Percentiles rank a stretch among this genome's conserved stretches.
phyloP scores from a whole-genome alignment of 2,797 vertebrate species.

The Halcyon smyrnensis region DNA sequence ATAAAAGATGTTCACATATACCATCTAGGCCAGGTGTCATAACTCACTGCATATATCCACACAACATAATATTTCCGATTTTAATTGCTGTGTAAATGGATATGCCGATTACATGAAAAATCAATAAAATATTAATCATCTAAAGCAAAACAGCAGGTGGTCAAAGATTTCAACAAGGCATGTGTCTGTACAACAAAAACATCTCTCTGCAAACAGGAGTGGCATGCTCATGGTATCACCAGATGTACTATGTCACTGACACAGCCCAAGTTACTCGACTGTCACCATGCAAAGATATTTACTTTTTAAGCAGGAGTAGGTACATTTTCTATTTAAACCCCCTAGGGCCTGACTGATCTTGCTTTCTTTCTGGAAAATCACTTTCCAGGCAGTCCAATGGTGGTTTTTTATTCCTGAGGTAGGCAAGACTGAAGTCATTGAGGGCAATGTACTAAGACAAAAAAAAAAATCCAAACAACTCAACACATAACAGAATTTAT shows the following conservation, averaged over 20 bases:
- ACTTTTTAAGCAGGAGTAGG: background rate
- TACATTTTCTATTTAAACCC: background rate
- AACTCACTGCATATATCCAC: background rate
- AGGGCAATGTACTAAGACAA: background rate
- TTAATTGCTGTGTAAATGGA: background rate
- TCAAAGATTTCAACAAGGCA: background rate
- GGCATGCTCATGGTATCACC: background rate
- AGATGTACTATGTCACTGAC: background rate
- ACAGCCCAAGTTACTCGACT: background rate
- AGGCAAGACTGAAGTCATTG: background rate
- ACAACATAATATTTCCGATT: background rate
- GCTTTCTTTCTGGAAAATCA: background rate
- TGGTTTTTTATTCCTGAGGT: background rate
- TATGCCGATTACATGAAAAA: background rate
- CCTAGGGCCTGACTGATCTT: background rate
- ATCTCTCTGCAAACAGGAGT: background rate
- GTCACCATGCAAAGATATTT: background rate
- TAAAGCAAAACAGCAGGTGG: background rate
- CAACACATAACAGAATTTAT: background rate
- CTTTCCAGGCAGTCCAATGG: background rate
- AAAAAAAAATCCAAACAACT: too few species aligned
- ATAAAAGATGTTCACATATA: background rate
- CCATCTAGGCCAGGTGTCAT: background rate
- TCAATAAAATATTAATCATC: background rate
- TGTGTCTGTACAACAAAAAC: background rate